Conservation (phyloP, 2,113 vertebrate genomes). For the Nyctibius bracteatus region DNA sequence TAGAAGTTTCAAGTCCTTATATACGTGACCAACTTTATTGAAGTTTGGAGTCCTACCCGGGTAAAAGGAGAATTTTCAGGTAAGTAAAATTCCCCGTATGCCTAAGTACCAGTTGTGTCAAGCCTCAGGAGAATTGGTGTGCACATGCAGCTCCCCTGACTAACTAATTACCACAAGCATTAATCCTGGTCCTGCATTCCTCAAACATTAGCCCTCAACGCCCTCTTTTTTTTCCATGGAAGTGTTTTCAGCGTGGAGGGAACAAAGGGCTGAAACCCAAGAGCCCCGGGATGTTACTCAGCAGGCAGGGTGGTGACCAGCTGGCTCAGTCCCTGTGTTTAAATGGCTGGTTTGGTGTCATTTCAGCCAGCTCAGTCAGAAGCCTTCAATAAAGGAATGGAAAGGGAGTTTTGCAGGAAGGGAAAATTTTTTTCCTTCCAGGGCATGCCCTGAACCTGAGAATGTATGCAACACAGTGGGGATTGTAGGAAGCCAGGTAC, state of each 20-base stretch:
- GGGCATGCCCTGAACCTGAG: not conserved
- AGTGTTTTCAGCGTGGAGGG: not conserved
- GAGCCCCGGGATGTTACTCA: not conserved
- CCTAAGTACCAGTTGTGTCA: not conserved
- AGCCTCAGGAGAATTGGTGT: not conserved
- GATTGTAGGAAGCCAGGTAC: not conserved
- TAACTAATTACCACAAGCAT: not conserved
- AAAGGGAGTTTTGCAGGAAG: not conserved
- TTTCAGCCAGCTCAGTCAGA: not conserved
- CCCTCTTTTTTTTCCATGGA: not conserved
- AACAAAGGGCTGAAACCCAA: not conserved
- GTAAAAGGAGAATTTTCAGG: not conserved
- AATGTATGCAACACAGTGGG: accelerated
- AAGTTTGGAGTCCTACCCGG: not conserved
- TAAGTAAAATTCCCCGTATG: not conserved
- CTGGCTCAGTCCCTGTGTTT: not conserved
- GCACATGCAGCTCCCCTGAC: not conserved
- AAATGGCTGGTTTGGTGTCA: not conserved
- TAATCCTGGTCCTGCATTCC: not conserved
- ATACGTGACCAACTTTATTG: not conserved
- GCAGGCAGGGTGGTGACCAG: not conserved
- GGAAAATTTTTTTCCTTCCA: not conserved
- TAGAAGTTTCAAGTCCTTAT: not conserved
- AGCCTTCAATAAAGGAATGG: not conserved
- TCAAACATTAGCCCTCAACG: not conserved